Conservation (phyloP, 2,797 vertebrate genomes). For the Sebastes cheni region DNA sequence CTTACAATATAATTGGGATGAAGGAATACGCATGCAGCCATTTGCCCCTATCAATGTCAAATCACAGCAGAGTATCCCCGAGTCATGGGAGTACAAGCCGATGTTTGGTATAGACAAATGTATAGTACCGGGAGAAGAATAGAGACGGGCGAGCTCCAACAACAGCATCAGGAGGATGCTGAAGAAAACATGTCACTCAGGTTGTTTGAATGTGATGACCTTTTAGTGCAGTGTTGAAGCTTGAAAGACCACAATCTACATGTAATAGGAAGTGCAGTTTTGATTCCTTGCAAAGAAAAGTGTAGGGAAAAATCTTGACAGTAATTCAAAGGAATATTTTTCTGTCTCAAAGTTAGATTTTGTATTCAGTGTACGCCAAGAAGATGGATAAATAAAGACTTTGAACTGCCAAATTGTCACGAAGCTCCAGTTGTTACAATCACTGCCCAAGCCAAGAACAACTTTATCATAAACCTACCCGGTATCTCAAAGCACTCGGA, state of each 20-base stretch:
- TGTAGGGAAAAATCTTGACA: not conserved
- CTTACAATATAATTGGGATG: slow-evolving; percentile 12
- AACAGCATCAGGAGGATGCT: slow-evolving; percentile 15
- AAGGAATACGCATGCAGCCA: slow-evolving; percentile 17
- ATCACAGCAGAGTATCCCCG: slow-evolving; percentile 21
- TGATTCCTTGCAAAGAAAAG: slow-evolving; percentile 5
- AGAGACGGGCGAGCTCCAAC: slow-evolving; percentile 19
- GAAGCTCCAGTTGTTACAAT: slow-evolving; percentile 15
- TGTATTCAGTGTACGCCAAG: not conserved
- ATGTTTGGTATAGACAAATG: slow-evolving; percentile 31
- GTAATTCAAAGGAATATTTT: slow-evolving; percentile 15
- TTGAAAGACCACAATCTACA: slow-evolving; percentile 36
- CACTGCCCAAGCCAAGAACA: slow-evolving; percentile 26
- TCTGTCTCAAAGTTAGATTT: slow-evolving; percentile 8
- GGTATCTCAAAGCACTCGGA: slow-evolving; percentile 7
- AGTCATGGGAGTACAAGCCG: slow-evolving; percentile 16
- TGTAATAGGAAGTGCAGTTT: slow-evolving; percentile 32
- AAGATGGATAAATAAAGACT: slow-evolving; percentile 29
- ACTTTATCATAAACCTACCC: slow-evolving; percentile 19
- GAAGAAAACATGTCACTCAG: slow-evolving; percentile 46
- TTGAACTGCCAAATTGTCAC: slow-evolving; percentile 18
- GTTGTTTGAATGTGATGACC: slow-evolving; percentile 31
- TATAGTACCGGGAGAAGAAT: not conserved
- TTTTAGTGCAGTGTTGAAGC: slow-evolving; percentile 33
- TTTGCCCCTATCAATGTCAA: slow-evolving; percentile 51